These are phyloP conservation scores for Remorina albescens DNA, from an alignment of 2,797 vertebrate species.

Conservation along the genomic window DNA sequence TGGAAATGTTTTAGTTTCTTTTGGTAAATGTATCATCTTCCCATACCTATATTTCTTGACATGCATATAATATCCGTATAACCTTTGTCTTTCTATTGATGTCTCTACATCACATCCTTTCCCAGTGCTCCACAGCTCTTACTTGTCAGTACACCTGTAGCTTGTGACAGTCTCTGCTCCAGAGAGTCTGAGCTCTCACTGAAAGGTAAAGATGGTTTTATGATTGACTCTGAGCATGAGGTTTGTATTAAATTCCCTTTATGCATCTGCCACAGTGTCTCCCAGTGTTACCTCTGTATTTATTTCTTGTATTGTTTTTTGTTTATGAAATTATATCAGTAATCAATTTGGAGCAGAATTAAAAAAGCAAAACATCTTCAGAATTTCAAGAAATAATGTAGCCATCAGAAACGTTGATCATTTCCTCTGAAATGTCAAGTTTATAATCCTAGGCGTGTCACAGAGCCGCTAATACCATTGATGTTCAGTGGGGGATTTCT, in stretches of 20 bases:
- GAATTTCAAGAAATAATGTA: no score
- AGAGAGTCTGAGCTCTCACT: slow-evolving; percentile 18
- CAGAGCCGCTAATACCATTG: no score
- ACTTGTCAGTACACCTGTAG: slow-evolving; percentile 21
- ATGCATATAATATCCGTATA: neutral
- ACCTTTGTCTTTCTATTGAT: neutral
- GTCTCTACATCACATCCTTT: slow-evolving; percentile 16
- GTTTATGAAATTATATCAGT: slow-evolving; percentile 3
- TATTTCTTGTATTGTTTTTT: slow-evolving; percentile 8
- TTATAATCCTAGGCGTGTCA: no score
- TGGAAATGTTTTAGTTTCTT: neutral
- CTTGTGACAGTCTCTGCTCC: slow-evolving; percentile 35
- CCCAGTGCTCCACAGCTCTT: slow-evolving; percentile 18
- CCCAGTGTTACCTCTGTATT: neutral
- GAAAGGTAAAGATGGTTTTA: slow-evolving; percentile 31
- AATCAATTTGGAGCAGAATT: neutral
- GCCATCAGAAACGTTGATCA: neutral
- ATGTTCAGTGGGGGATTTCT: no score
- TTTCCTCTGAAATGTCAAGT: neutral
- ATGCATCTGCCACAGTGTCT: neutral
- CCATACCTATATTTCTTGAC: neutral
- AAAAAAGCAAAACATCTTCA: neutral
- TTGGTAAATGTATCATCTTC: neutral
- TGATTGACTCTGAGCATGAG: slow-evolving; percentile 28
- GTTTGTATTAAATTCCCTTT: slow-evolving; percentile 23